phyloP scores from a whole-genome alignment of 2,797 vertebrate genomes.

The Cercopithecus hamlyni region DNA sequence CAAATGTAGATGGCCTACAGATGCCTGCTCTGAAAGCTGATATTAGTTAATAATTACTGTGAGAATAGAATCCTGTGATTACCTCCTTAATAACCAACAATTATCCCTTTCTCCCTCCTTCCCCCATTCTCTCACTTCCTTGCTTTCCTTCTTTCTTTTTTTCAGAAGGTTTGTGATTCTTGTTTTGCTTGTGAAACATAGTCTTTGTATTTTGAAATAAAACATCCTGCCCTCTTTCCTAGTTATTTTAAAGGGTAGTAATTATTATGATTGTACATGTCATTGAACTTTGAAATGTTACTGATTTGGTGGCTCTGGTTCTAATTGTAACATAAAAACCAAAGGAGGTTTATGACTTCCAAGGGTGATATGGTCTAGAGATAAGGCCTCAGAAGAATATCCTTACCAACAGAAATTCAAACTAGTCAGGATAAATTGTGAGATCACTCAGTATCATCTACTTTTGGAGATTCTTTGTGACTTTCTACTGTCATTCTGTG shows the following conservation, averaged over 20 bases:
- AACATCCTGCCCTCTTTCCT: neutral
- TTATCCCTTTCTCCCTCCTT: too few relatives aligned
- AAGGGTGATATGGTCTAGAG: neutral
- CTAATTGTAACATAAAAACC: neutral
- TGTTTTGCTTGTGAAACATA: neutral
- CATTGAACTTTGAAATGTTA: neutral
- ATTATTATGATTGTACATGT: neutral
- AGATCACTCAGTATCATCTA: neutral
- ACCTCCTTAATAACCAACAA: neutral
- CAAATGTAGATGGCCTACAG: neutral
- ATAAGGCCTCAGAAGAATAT: neutral
- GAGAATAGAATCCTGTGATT: neutral
- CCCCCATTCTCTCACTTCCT: neutral
- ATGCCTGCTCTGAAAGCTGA: neutral
- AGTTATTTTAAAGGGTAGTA: neutral
- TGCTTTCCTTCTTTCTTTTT: neutral
- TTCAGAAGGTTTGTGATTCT: neutral
- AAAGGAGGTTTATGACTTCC: neutral
- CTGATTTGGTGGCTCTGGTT: neutral
- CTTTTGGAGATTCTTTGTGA: neutral
- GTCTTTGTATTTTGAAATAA: neutral
- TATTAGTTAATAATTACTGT: neutral
- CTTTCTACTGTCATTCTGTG: neutral
- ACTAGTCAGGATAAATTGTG: neutral
- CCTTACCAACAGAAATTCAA: neutral